Evolutionary conservation across 2,113 vertebrate genomes (phyloP).

Genomic region (Tauraco erythrolophus): DNA sequence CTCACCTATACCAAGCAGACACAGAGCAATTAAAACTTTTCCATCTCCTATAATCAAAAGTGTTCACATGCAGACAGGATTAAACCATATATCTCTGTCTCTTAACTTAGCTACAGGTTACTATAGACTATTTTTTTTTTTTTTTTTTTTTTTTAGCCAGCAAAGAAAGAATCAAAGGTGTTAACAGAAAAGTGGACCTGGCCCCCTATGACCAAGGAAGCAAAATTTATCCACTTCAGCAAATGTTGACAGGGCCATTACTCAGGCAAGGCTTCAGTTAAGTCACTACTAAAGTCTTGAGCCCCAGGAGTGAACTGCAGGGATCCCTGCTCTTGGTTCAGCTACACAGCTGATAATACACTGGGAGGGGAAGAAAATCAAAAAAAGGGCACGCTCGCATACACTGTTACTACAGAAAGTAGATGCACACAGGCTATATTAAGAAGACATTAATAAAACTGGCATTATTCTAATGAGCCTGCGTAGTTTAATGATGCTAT

Average conservation of each 20-base stretch:
- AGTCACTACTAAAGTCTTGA: neutral
- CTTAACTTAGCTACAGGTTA: neutral
- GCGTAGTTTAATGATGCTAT: neutral
- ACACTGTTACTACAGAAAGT: neutral
- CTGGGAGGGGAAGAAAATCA: fast-evolving
- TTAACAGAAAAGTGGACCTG: neutral
- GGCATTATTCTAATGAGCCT: neutral
- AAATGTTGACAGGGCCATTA: conserved; percentile 8
- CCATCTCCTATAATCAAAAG: neutral
- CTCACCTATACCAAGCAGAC: neutral
- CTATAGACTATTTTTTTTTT: neutral
- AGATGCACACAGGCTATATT: neutral
- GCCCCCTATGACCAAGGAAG: neutral
- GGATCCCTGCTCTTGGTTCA: neutral
- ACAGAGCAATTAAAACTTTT: neutral
- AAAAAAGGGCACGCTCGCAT: neutral
- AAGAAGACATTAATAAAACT: neutral
- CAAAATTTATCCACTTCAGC: neutral
- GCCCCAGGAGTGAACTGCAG: neutral
- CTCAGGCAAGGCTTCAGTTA: neutral
- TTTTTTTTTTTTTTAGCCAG: neutral
- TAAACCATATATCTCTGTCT: neutral
- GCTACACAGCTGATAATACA: neutral
- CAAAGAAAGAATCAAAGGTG: neutral
- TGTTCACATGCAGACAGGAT: neutral